A percentile compares a stretch with the other conserved stretches of the same genome.
These are phyloP conservation scores for Rhagoletis pomonella DNA, from an alignment of 1,140 invertebrate genomes.

Conservation along the genomic window DNA sequence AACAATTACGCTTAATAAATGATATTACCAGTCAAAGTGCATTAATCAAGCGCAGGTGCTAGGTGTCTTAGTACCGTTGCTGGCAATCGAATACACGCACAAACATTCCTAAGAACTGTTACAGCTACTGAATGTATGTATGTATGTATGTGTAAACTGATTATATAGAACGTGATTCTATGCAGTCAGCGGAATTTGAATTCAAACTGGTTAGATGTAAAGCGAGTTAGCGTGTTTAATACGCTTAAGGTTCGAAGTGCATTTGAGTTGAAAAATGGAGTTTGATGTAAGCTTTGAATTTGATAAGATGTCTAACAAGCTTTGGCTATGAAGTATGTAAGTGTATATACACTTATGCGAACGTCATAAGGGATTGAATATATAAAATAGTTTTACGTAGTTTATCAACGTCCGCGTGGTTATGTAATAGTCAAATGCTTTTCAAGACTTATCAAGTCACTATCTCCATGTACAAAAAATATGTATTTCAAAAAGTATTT, in stretches of 20 bases:
- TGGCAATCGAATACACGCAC: background rate
- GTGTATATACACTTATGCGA: no score
- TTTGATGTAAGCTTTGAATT: background rate
- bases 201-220: background rate
- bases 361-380: no score
- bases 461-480: no score
- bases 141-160: slow-evolving; percentile 1
- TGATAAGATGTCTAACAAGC: no score
- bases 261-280: background rate
- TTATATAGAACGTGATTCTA: slow-evolving; percentile 12
- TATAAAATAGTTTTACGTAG: no score
- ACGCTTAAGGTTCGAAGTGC: background rate
- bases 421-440: no score
- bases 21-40: slow-evolving; percentile 50
- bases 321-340: no score
- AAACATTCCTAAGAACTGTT: background rate
- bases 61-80: background rate
- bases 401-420: no score
- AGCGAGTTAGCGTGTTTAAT: background rate
- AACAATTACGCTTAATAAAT: slow-evolving; percentile 47
- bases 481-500: no score
- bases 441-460: no score
- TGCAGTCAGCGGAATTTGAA: background rate
- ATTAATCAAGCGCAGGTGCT: slow-evolving; percentile 37
- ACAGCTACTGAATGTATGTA: background rate